Conservation (phyloP, 2,113 vertebrate genomes). For the Sitta europaea region DNA sequence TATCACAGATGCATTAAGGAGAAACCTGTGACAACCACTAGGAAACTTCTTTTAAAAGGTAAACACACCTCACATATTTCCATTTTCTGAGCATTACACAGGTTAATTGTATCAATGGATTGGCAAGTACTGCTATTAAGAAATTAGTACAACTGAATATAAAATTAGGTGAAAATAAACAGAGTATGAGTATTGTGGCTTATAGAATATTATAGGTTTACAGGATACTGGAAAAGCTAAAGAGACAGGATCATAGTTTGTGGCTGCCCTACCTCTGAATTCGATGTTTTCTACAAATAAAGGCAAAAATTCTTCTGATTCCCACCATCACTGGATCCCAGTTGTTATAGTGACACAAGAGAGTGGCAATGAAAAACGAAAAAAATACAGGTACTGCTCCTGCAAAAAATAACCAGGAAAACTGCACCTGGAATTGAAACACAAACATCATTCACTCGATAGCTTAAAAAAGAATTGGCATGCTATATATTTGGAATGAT, state of each 20-base stretch:
- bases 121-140: not conserved
- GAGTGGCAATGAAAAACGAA: constrained; percentile 89
- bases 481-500: not conserved
- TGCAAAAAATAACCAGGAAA: constrained; percentile 96
- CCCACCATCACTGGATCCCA: constrained; percentile 97
- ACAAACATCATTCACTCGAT: not conserved
- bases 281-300: constrained; percentile 90
- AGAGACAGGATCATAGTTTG: not conserved
- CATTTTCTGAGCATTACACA: not conserved
- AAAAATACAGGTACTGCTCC: constrained; percentile 92
- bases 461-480: not conserved
- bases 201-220: not conserved
- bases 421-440: constrained; percentile 80
- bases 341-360: constrained; percentile 96
- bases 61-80: not conserved
- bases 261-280: constrained; percentile 79
- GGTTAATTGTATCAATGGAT: not conserved
- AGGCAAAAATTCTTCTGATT: constrained; percentile 88
- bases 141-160: not conserved
- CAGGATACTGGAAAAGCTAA: not conserved
- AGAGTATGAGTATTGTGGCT: not conserved
- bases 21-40: not conserved
- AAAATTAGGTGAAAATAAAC: not conserved
- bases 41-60: not conserved
- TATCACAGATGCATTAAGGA: not conserved